Evolutionary conservation across 2,797 vertebrate genomes (phyloP).

Genomic region (Crenuchus spilurus): DNA sequence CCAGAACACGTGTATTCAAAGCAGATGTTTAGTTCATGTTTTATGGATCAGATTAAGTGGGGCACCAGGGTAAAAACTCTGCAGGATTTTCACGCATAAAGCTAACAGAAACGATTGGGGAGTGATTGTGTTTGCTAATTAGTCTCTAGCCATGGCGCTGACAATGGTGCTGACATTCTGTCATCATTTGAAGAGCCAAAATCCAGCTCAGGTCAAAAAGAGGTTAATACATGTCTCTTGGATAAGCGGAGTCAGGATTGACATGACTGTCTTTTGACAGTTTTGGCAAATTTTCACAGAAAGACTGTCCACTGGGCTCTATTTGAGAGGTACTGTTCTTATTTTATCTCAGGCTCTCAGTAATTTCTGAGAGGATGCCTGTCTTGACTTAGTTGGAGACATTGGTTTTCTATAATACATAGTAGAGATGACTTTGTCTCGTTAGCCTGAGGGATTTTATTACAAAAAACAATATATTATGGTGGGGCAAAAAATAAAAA

Average conservation of each 20-base stretch:
- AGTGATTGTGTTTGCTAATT: slow-evolving; percentile 8
- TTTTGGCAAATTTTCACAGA: slow-evolving; percentile 29
- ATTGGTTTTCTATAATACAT: background rate
- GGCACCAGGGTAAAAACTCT: slow-evolving; percentile 25
- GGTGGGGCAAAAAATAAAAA: background rate
- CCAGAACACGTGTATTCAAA: slow-evolving; percentile 59
- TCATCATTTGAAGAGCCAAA: background rate
- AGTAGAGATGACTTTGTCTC: background rate
- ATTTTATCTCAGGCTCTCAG: slow-evolving; percentile 14
- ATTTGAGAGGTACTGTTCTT: slow-evolving; percentile 6
- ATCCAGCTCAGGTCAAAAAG: background rate
- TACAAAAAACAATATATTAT: background rate
- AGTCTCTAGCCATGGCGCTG: background rate
- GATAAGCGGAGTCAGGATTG: background rate
- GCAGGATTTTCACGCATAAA: slow-evolving; percentile 22
- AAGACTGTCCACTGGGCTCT: slow-evolving; percentile 19
- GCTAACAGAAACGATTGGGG: slow-evolving; percentile 8
- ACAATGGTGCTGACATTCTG: background rate
- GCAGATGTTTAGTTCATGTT: slow-evolving; percentile 70
- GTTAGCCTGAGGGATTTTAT: background rate
- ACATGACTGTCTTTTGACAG: slow-evolving; percentile 24
- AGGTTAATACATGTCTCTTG: slow-evolving; percentile 2
- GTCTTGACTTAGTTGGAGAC: background rate
- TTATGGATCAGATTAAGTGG: slow-evolving; percentile 69
- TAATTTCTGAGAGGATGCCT: background rate